Conservation (phyloP, 2,113 vertebrate genomes). For the Dissostichus mawsoni region DNA sequence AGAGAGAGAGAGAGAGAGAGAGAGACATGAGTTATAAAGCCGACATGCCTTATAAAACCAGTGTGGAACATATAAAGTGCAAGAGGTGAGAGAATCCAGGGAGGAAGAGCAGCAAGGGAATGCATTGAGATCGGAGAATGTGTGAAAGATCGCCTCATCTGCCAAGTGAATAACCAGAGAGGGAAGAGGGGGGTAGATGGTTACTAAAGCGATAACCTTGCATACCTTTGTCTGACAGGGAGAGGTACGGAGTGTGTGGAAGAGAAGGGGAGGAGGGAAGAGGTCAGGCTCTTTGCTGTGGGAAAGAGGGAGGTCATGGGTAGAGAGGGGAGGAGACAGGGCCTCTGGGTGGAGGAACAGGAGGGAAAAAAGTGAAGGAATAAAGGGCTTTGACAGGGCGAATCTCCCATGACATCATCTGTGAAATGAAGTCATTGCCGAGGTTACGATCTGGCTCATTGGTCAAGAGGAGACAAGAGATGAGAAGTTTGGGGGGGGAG, state of each 20-base stretch:
- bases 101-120: not conserved
- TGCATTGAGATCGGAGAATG: not conserved
- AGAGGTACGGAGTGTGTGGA: not conserved
- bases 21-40: not conserved
- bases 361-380: conserved; percentile 4
- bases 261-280: conserved; percentile 3
- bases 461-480: conserved; percentile 30
- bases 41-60: not conserved
- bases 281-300: conserved; percentile 25
- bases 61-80: not conserved
- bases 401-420: conserved; percentile 61
- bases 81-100: not conserved
- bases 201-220: conserved; percentile 43
- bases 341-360: conserved; percentile 1
- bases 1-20: not conserved
- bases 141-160: conserved; percentile 31
- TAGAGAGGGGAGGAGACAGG: not conserved
- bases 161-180: not conserved
- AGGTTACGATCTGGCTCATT: conserved; percentile 35
- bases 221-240: conserved; percentile 29
- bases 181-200: not conserved
- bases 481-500: not conserved
- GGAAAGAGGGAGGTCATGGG: conserved; percentile 35
- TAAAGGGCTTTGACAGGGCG: conserved; percentile 3
- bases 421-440: conserved; percentile 36